Evolutionary conservation across 1,140 invertebrate species (phyloP), one percentile per base, ranked within the genome.

Genomic region (Zelostemma sp.): DNA sequence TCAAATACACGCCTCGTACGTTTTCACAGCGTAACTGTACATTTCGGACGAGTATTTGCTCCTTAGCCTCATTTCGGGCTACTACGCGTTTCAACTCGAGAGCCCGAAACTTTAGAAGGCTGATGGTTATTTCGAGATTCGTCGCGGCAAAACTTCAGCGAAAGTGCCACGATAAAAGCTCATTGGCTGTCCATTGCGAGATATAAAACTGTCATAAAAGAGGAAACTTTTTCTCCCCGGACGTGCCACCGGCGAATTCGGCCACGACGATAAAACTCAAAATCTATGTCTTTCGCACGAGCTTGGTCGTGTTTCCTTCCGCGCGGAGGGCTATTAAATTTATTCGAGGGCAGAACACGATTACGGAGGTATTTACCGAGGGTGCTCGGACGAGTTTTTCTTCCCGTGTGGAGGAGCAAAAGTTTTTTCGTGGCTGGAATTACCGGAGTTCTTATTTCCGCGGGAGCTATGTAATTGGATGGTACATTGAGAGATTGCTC

Each of bases 391-490:
- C 43, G 35, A 66, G 50, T 55, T 66, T 66, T 55, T 35, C 49
- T 50, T 49, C 38, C 45, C 48, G 1, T 16, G 11, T 18, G 38
- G 56, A 57, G 31, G 49, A 61, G 61, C 47, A 56, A 61, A 61
- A 56, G 41, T 57, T 28, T 28, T 68, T 68, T 57, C 57, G 53
- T 57, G 57, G 17, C 47, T 47, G 28, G 41, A 68, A 68, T 68
- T 46, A 31, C 53, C 21, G 6, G 45, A 46, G 48, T 48, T 16
- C 15, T n/a, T 33, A 46, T 61, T 68, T 56, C 53, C 48, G 35
- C 58, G 58, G 54, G 62, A 57, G 15, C 54, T 41, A 25, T 58
- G 65, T 68, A 58, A 62, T 68, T 68, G 59, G 58, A 68, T 68
- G 53, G 57, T 49, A 12, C 54, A 68, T 47, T 57, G 49, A 61